phyloP scores from a whole-genome alignment of 2,888 invertebrate species.

The Idaea straminata region DNA sequence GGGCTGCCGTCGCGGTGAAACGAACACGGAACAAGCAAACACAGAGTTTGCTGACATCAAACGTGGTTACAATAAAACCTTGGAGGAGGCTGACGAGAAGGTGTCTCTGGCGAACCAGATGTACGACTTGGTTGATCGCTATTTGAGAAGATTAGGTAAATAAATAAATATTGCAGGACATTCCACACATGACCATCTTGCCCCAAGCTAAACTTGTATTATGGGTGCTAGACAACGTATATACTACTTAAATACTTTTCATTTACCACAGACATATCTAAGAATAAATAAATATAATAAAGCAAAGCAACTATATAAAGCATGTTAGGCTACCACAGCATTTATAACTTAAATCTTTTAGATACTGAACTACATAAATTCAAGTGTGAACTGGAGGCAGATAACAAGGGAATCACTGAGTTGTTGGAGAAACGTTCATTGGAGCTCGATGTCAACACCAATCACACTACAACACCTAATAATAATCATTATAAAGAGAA shows the following conservation, averaged over 20 bases:
- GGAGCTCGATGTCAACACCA: slow-evolving; percentile 87
- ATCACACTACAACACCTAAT: slow-evolving; percentile 66
- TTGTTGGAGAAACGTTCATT: slow-evolving; percentile 95
- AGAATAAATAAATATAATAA: too few species aligned
- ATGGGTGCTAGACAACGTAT: background rate
- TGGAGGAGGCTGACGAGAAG: slow-evolving; percentile 98
- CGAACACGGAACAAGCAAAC: slow-evolving; percentile 87
- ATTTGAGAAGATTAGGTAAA: slow-evolving; percentile 91
- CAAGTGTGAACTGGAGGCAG: slow-evolving; percentile 99
- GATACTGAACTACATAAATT: slow-evolving; percentile 96
- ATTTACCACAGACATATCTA: too few species aligned
- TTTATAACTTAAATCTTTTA: too few species aligned
- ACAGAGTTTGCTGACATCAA: slow-evolving; percentile 91
- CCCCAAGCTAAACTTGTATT: too few species aligned
- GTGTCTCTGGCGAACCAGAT: slow-evolving; percentile 96
- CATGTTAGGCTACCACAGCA: too few species aligned
- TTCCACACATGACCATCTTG: too few species aligned
- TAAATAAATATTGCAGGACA: slow-evolving; percentile 8
- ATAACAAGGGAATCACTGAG: slow-evolving; percentile 98
- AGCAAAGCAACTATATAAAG: too few species aligned
- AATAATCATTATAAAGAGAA: slow-evolving; percentile 91
- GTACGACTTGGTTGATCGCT: slow-evolving; percentile 96
- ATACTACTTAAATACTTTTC: background rate
- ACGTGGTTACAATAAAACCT: slow-evolving; percentile 92
- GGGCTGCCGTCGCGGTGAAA: slow-evolving; percentile 87